phyloP scores from a whole-genome alignment of 2,113 vertebrate genomes.

The Chunga burmeisteri region DNA sequence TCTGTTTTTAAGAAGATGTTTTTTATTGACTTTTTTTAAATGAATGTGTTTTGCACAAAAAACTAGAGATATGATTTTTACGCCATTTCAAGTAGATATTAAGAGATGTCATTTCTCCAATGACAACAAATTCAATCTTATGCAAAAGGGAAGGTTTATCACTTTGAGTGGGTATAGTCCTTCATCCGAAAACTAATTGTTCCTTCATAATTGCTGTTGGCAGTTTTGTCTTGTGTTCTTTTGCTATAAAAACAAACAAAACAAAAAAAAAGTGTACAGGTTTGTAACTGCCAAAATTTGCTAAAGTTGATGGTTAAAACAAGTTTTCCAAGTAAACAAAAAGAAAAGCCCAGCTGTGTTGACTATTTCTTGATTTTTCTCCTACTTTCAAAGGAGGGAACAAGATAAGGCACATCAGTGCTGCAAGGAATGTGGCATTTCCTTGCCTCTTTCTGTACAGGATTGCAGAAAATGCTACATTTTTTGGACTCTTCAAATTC shows the following conservation, averaged over 20 bases:
- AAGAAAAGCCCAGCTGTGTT: slow-evolving; percentile 59
- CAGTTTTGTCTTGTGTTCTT: slow-evolving; percentile 80
- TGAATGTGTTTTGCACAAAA: slow-evolving; percentile 66
- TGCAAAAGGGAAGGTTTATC: slow-evolving; percentile 73
- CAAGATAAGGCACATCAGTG: not conserved
- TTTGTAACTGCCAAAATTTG: slow-evolving; percentile 85
- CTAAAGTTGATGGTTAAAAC: slow-evolving; percentile 81
- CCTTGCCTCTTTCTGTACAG: not conserved
- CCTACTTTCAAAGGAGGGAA: slow-evolving; percentile 13
- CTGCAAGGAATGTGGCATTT: not conserved
- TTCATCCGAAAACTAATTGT: slow-evolving; percentile 50
- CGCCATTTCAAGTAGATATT: slow-evolving; percentile 60
- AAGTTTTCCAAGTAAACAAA: slow-evolving; percentile 80
- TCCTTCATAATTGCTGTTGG: slow-evolving; percentile 75
- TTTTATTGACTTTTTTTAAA: slow-evolving; percentile 66
- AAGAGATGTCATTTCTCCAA: slow-evolving; percentile 24
- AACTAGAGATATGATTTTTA: slow-evolving; percentile 48
- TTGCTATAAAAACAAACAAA: slow-evolving; percentile 67
- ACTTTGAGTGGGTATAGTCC: slow-evolving; percentile 54
- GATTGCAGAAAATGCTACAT: not conserved
- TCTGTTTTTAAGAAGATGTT: slow-evolving; percentile 62
- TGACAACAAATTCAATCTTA: slow-evolving; percentile 63
- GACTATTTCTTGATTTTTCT: slow-evolving; percentile 63
- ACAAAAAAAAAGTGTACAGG: slow-evolving; percentile 71
- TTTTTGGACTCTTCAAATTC: not conserved